Base-by-base conservation (phyloP, 2,888 invertebrate species). In the Machimus atricapillus region DNA sequence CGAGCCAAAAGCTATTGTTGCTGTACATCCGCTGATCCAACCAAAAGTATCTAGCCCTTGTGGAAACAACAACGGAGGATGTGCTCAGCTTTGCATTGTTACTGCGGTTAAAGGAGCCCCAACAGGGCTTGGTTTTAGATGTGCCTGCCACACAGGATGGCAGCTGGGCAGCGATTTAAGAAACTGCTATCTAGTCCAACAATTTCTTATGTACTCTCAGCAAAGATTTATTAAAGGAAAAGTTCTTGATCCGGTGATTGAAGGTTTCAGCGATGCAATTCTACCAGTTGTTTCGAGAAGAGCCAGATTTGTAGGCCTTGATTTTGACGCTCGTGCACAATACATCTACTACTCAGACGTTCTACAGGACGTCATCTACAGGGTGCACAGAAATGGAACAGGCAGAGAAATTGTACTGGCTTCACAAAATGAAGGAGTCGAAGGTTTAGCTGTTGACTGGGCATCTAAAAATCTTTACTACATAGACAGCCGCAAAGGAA, bases 321-420 rank as follows among this genome's bases (percentile, higher is more conserved):
- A 99, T 91, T 99, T 97, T 91, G 98, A 99, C 92, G 96, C 97
- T 0, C 93, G 96, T 83, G 97, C 97, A 89, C 95, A 97, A 90
- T 97, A 97, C 90, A 98, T 99, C 89, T 99, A 99, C 92, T 99
- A 98, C 92, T 99, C 99, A 0, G 99, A 99, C 91, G 98, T 99
- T 0, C 94, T 98, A 27, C 97, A 98, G 93, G 98, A 98, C 91
- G 98, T 98, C 0, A 98, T 98, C 89, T 97, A 98, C 91, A 93
- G 96, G 31, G 96, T 97, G 0, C 96, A 96, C 90, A 94, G 96
- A 88, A 96, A 96, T 90, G 96, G 96, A 77, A 96, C 96, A 0
- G 95, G 96, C 0, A 94, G 96, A 37, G 97, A 98, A 93, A 98
- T 97, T 87, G 98, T 99, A 0, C 92, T 98, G 56, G 98, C 98